A percentile compares a stretch with the other conserved stretches of the same genome.
Conservation (phyloP, 37 sponge, comb jelly and placozoan species). For the Ephydatia muelleri region DNA sequence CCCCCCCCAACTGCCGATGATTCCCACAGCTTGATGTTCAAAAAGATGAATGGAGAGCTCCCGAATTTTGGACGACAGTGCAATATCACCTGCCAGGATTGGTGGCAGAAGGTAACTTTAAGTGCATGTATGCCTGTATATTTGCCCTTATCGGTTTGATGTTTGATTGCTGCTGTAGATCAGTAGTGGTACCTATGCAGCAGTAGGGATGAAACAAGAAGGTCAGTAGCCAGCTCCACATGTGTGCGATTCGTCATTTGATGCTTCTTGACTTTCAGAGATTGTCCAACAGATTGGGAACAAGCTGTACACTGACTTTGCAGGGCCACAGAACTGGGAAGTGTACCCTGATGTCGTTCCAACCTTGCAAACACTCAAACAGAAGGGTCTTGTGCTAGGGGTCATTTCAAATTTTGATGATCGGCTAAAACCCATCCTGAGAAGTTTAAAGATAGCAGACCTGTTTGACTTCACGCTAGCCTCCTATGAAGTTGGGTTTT, state of each 20-base stretch:
- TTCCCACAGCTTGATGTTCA: constrained; percentile 4
- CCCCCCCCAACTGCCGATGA: too few species aligned
- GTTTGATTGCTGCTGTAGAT: neutral
- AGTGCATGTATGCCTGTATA: neutral
- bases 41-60: neutral
- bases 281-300: neutral
- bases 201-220: constrained; percentile 4
- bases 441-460: constrained; percentile 4
- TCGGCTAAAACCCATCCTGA: constrained; percentile 29
- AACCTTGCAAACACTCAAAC: constrained; percentile 11
- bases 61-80: constrained; percentile 34
- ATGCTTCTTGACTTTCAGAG: neutral
- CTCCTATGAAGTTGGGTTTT: constrained; percentile 27
- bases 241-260: neutral
- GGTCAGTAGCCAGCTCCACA: neutral
- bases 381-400: constrained; percentile 15
- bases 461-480: constrained; percentile 49
- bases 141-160: neutral
- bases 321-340: constrained; percentile 20
- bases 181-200: neutral
- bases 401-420: constrained; percentile 66
- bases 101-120: constrained; percentile 33
- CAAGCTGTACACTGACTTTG: constrained; percentile 26
- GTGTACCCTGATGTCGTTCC: constrained; percentile 35
- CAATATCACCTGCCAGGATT: constrained; percentile 10